Percentiles rank a stretch among this genome's conserved stretches.
Evolutionary conservation across 2,888 invertebrate species (phyloP).

Genomic region (Peribatodes rhomboidaria): DNA sequence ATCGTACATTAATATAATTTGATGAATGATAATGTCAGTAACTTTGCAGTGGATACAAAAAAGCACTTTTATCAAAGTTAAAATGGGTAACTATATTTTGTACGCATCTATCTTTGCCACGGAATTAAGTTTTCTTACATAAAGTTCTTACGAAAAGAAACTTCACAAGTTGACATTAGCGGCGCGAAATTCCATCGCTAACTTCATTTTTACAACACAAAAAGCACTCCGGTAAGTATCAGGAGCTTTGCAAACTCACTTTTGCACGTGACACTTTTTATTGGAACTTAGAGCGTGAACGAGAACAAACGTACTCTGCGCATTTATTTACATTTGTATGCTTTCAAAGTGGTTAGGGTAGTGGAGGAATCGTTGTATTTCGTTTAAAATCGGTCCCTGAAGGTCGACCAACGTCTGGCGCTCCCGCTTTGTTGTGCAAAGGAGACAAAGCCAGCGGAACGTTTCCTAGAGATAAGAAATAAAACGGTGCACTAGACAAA

Average conservation of each 20-base stretch:
- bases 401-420: conserved; percentile 62
- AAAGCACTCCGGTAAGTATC: conserved; percentile 55
- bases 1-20: too few relatives aligned
- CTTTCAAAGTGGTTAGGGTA: conserved; percentile 54
- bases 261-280: conserved; percentile 63
- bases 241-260: conserved; percentile 57
- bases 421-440: conserved; percentile 66
- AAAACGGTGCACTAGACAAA: conserved; percentile 63
- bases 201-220: conserved; percentile 62
- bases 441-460: conserved; percentile 65
- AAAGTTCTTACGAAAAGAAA: conserved; percentile 14
- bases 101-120: neutral
- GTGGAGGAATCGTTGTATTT: conserved; percentile 61
- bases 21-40: too few relatives aligned
- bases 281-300: conserved; percentile 56
- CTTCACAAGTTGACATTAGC: conserved; percentile 28
- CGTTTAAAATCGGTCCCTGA: conserved; percentile 70
- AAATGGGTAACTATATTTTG: neutral
- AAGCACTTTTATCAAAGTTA: too few relatives aligned
- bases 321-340: conserved; percentile 40
- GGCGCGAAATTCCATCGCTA: conserved; percentile 53
- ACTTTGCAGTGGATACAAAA: too few relatives aligned
- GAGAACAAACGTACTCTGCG: conserved; percentile 49
- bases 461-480: conserved; percentile 70
- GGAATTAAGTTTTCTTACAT: conserved; percentile 9